These are phyloP conservation scores for Cephus pulcher DNA, from an alignment of 2,888 invertebrate species.

Conservation along the genomic window DNA sequence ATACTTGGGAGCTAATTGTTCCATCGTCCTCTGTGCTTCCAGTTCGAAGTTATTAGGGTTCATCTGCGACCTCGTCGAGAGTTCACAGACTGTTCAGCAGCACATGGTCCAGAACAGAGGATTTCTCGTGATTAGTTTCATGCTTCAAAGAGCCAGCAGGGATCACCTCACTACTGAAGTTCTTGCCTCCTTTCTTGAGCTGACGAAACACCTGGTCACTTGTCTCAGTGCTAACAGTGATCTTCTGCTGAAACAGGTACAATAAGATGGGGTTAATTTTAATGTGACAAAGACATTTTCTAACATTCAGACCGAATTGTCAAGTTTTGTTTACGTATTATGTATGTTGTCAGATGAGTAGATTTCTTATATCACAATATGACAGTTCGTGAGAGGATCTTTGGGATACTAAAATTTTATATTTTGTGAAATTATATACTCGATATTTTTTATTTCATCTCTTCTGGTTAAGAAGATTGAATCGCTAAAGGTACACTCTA, in stretches of 20 bases:
- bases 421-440: background rate
- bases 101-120: conserved; percentile 99
- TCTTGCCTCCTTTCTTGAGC: conserved; percentile 88
- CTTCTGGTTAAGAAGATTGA: too few relatives aligned
- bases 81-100: conserved; percentile 97
- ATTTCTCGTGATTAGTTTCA: conserved; percentile 97
- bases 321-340: background rate
- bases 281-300: background rate
- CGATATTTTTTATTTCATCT: too few relatives aligned
- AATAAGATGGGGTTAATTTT: background rate
- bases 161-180: conserved; percentile 96
- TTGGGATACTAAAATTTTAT: background rate
- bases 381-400: background rate
- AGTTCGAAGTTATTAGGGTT: conserved; percentile 96
- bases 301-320: background rate
- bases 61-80: conserved; percentile 96
- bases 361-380: background rate
- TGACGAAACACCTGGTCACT: conserved; percentile 93
- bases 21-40: conserved; percentile 51
- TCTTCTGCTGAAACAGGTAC: conserved; percentile 90
- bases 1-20: background rate
- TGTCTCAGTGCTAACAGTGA: conserved; percentile 94
- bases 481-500: too few relatives aligned
- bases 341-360: background rate
- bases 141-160: conserved; percentile 91